Percentiles rank a stretch among this genome's conserved stretches.
phyloP scores from a whole-genome alignment of 2,888 invertebrate genomes.

The Amblyjoppa fuscipennis region DNA sequence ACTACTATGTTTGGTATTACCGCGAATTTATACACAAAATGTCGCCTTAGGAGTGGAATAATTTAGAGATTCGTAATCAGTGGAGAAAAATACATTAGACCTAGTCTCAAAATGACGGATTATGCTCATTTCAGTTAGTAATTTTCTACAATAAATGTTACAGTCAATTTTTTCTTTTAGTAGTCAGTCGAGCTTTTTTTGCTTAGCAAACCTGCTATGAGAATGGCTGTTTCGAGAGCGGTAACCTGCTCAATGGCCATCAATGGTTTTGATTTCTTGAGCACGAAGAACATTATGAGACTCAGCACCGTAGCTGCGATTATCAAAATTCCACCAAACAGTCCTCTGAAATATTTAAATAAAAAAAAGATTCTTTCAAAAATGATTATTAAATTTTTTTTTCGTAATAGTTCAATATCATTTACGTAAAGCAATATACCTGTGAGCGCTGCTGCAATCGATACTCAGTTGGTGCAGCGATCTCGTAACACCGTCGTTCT shows the following conservation, averaged over 20 bases:
- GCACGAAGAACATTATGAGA: constrained; percentile 95
- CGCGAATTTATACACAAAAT: no score
- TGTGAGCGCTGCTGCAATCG: constrained; percentile 94
- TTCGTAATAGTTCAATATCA: not conserved
- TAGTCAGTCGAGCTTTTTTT: no score
- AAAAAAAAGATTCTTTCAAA: no score
- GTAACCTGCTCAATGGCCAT: constrained; percentile 82
- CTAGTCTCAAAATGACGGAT: no score
- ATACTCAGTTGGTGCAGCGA: constrained; percentile 85
- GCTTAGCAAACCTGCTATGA: constrained; percentile 74
- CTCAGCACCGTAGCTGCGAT: constrained; percentile 94
- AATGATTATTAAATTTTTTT: not conserved
- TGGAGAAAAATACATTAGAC: no score
- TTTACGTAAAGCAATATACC: constrained; percentile 78
- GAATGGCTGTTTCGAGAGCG: constrained; percentile 79
- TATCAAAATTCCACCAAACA: constrained; percentile 90
- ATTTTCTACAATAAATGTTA: no score
- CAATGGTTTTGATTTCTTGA: constrained; percentile 87
- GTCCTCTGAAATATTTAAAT: constrained; percentile 86
- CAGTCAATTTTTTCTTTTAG: no score
- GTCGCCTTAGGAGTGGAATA: no score
- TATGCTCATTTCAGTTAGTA: no score
- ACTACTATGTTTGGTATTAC: no score
- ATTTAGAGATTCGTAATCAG: no score
- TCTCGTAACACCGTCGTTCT: constrained; percentile 82